phyloP scores from a whole-genome alignment of 2,888 invertebrate species.

The Patella pellucida region DNA sequence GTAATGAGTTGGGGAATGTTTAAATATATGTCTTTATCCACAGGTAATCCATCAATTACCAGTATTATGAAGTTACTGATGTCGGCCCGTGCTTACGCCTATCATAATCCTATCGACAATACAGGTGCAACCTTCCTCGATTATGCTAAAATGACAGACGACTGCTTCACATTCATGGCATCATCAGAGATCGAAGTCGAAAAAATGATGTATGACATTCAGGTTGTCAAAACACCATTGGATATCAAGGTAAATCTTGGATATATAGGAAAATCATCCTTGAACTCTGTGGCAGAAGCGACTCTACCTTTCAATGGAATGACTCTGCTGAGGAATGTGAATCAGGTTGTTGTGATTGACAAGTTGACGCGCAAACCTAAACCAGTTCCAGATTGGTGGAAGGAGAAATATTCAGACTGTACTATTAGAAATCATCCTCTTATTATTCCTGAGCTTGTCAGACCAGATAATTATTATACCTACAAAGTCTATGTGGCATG shows the following conservation, averaged over 20 bases:
- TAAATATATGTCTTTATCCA: background rate
- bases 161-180: conserved; percentile 45
- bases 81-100: conserved; percentile 41
- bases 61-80: conserved; percentile 41
- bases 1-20: background rate
- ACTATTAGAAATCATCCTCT: conserved; percentile 39
- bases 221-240: conserved; percentile 41
- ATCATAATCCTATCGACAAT: conserved; percentile 43
- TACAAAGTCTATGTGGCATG: conserved; percentile 42
- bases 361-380: conserved; percentile 53
- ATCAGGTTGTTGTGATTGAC: conserved; percentile 59
- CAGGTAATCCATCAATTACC: conserved; percentile 23
- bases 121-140: conserved; percentile 45
- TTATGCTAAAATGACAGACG: conserved; percentile 44
- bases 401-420: conserved; percentile 46
- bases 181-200: conserved; percentile 41
- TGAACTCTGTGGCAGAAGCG: conserved; percentile 41
- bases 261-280: conserved; percentile 48
- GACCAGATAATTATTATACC: conserved; percentile 40
- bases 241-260: conserved; percentile 42
- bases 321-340: conserved; percentile 41
- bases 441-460: conserved; percentile 40
- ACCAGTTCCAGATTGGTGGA: conserved; percentile 63
- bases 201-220: conserved; percentile 37
- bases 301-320: conserved; percentile 32